Evolutionary conservation across 1,140 invertebrate species (phyloP), one percentile per base, ranked within the genome.

Genomic region (Leptinotarsa lineolata): DNA sequence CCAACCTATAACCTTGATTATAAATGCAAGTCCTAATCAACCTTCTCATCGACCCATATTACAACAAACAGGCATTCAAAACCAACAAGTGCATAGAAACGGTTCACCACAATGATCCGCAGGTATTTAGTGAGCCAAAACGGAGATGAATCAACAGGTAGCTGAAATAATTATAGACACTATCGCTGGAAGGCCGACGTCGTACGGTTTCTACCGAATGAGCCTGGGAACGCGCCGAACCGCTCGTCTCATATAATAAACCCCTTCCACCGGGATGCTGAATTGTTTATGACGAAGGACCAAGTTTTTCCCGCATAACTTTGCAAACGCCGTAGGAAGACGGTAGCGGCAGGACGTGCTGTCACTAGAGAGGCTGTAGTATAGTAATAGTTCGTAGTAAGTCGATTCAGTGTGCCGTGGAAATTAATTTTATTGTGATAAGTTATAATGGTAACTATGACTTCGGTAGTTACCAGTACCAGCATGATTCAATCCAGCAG

Each of bases 171-270:
- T 65, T 65, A 65, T 22, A 65, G 63, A 22, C 63, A 65, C 63
- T 65, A 24, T 65, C 16, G 64, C 64, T 18, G 1, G 39, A 66
- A 54, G 68, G 46, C 22, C 76, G 76, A 77, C 15, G 22, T 1
- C 4, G 6, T 20, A 13, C 76, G 76, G 65, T 22, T 11, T 24
- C 5, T 16, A 39, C 74, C 76, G 76, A 77, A 16, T 48, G 61
- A 74, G 63, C 76, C 73, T 77, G 76, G 76, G 76, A 77, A 77
- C 76, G 76, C 74, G 76, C 76, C 76, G 76, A 77, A 72, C 74
- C 68, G 73, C 73, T 63, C 73, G 68, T 77, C 73, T 77, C 73
- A 77, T 59, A 69, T 48, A 69, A 58, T 46, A 46, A 54, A 54
- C 48, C 48, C 48, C 48, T 18, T n/a, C 45, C 46, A 59, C 3